These are phyloP conservation scores for Allolobophora icterica DNA, from an alignment of 2,888 invertebrate genomes.

Conservation along the genomic window DNA sequence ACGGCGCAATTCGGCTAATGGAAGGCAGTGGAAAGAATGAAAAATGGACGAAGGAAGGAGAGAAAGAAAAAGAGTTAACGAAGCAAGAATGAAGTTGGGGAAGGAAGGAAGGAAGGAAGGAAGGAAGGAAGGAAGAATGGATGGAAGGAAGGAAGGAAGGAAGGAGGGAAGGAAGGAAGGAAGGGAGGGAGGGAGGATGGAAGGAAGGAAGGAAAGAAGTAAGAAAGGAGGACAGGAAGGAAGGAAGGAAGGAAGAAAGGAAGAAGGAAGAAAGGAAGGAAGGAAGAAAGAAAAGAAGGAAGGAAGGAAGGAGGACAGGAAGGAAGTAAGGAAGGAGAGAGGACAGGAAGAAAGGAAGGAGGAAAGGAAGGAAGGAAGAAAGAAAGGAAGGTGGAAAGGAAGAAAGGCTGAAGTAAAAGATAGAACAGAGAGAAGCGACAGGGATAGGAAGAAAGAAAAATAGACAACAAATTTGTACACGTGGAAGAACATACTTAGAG, in stretches of 20 bases:
- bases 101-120: background rate
- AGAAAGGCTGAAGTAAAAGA: background rate
- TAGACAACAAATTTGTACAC: background rate
- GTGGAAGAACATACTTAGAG: no score
- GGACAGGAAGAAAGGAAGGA: background rate
- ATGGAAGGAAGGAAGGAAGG: conserved; percentile 23
- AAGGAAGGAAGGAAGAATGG: conserved; percentile 19
- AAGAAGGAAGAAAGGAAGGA: background rate
- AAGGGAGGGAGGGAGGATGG: background rate
- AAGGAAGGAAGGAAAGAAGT: background rate
- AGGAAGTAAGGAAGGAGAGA: background rate
- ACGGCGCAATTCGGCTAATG: background rate
- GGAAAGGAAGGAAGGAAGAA: background rate
- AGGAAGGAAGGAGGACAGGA: no score
- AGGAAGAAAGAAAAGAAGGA: no score
- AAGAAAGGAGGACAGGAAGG: background rate
- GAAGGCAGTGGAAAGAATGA: background rate
- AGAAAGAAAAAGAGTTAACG: no score
- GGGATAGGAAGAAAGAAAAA: background rate
- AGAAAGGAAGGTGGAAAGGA: background rate
- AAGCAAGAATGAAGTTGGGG: background rate
- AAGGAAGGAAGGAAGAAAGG: background rate
- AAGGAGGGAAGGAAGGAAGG: background rate
- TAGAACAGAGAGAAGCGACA: background rate
- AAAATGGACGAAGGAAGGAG: no score